These are phyloP conservation scores for Ceratitis capitata DNA, from an alignment of 1,140 invertebrate species.

Conservation along the genomic window DNA sequence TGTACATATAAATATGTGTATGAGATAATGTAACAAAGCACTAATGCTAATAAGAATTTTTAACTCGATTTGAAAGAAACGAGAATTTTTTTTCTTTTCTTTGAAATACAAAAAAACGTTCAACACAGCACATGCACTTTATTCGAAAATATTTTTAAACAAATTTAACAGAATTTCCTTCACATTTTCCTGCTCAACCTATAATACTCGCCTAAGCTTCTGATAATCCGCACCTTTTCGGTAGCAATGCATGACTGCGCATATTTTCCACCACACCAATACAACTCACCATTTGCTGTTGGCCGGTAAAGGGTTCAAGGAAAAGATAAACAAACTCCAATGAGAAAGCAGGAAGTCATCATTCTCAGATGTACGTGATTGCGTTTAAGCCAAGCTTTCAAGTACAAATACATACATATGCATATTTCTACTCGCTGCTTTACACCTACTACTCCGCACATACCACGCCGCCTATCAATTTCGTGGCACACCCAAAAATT, in stretches of 20 bases:
- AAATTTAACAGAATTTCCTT: no score
- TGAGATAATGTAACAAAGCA: neutral
- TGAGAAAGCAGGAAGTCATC: slow-evolving; percentile 12
- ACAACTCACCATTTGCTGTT: neutral
- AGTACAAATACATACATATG: no score
- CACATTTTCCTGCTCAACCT: no score
- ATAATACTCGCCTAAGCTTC: no score
- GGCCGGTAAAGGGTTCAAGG: neutral
- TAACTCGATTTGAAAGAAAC: neutral
- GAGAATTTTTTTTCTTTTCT: no score
- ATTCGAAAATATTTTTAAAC: no score
- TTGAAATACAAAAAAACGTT: no score
- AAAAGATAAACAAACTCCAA: neutral
- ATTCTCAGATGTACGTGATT: neutral
- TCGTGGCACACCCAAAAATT: neutral
- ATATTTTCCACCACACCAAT: neutral
- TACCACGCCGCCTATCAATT: neutral
- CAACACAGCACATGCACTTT: neutral
- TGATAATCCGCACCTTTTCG: no score
- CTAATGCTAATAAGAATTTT: neutral
- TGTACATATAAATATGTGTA: no score
- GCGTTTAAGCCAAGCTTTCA: neutral
- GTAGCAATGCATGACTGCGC: neutral
- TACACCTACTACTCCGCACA: neutral
- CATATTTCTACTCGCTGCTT: neutral